A percentile compares a stretch with the other conserved stretches of the same genome.
Conservation (phyloP, 2,888 invertebrate genomes). For the Drosophila ustulata region DNA sequence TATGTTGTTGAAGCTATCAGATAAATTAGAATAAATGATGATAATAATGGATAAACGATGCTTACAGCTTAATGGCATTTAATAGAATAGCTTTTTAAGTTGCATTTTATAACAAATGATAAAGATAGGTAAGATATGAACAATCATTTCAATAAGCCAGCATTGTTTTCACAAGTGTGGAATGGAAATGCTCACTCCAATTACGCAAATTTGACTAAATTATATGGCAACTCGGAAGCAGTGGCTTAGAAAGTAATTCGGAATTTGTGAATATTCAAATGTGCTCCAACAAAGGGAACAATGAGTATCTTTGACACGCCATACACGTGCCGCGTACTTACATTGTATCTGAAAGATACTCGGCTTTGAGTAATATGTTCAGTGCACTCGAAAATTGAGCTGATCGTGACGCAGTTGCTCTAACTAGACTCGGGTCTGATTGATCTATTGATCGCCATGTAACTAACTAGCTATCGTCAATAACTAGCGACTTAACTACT, state of each 20-base stretch:
- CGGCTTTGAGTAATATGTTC: background rate
- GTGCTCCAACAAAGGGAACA: slow-evolving; percentile 2
- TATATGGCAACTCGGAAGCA: slow-evolving; percentile 9
- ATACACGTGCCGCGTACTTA: background rate
- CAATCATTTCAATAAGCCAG: background rate
- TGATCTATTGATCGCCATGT: slow-evolving; percentile 6
- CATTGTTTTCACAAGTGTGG: background rate
- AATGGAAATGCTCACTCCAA: background rate
- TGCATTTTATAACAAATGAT: background rate
- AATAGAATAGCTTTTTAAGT: background rate
- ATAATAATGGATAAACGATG: background rate
- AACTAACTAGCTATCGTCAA: slow-evolving; percentile 1
- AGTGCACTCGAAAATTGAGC: slow-evolving; percentile 9
- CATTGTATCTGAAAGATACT: background rate
- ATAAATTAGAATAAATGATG: background rate
- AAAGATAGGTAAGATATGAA: too few relatives aligned
- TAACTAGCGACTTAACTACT: slow-evolving; percentile 26
- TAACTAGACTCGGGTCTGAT: background rate
- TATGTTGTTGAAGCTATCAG: background rate
- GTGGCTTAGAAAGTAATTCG: slow-evolving; percentile 5
- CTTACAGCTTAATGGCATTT: background rate
- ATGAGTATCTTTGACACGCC: slow-evolving; percentile 2
- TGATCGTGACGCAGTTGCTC: slow-evolving; percentile 4
- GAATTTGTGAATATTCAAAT: slow-evolving; percentile 7
- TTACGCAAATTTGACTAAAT: slow-evolving; percentile 9